Base-by-base conservation (phyloP, 37 sponge, comb jelly and placozoan genomes). In the Oopsacas minuta region DNA sequence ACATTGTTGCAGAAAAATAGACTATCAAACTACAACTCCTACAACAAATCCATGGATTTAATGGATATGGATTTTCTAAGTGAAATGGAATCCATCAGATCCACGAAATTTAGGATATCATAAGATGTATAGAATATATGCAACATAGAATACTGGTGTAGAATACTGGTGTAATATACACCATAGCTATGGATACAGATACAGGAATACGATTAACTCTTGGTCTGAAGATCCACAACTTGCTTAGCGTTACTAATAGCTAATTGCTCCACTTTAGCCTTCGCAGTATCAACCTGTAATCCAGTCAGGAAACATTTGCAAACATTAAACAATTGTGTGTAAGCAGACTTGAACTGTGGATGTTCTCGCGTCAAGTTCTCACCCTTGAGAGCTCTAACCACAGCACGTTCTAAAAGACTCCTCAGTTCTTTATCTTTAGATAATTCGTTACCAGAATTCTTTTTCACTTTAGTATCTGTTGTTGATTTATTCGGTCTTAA, bases 311-410 rank as follows among this genome's bases (percentile, higher is more conserved):
- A 61, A 12, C 75, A 61, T 34, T 61, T 61, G 28, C 75, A 61
- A 10, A 61, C 75, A 34, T 61, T 61, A 34, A 61, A 61, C 30
- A 61, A 12, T 34, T 61, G 75, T 3, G 75, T 61, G 75, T 61
- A 61, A 61, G 75, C 75, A 5, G 75, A 34, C 30, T 61, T 61
- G 75, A 61, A 61, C 75, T 61, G 75, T 7, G 75, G 75, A 61
- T 61, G 75, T 3, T 61, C 75, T 3, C 75, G 75, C 28, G 20
- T 61, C 75, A 61, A 3, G 28, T 3, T 7, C 22, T 61, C 75
- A 3, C 75, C 75, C 75, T 61, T 61, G 75, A 61, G 75, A 34
- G 75, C 75, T n/a, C 28, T 61, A 5, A 61, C 7, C 28, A 61
- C 75, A 12, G 75, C 75, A 20, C 75, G 7, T 61, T 61, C 75